phyloP scores from a whole-genome alignment of 2,113 vertebrate genomes.

The Candoia aspera region DNA sequence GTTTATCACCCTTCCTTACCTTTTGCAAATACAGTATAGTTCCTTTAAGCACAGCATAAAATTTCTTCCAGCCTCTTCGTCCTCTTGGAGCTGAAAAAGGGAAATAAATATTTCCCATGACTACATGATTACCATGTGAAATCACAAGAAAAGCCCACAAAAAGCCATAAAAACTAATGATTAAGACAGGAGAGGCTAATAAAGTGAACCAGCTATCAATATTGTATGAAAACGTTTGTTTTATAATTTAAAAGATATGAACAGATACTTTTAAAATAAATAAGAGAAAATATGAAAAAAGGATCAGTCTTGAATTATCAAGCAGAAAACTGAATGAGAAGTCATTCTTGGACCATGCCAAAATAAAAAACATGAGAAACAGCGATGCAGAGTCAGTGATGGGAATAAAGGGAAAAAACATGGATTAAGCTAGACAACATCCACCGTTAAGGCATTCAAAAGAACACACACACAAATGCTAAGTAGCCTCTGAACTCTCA shows the following conservation, averaged over 20 bases:
- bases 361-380: not conserved
- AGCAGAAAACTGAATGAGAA: not conserved
- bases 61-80: constrained; percentile 97
- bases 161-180: not conserved
- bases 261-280: not conserved
- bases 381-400: not conserved
- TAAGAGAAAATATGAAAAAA: not conserved
- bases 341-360: not conserved
- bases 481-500: not conserved
- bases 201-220: not conserved
- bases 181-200: not conserved
- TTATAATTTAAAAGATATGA: not conserved
- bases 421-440: not conserved
- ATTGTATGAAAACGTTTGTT: not conserved
- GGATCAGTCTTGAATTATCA: not conserved
- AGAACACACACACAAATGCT: not conserved
- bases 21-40: constrained; percentile 97
- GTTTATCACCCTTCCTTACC: constrained; percentile 70
- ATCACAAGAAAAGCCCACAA: constrained; percentile 4
- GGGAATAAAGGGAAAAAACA: not conserved
- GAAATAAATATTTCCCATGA: not conserved
- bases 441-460: not conserved
- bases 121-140: constrained; percentile 8
- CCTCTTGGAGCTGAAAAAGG: constrained; percentile 86
- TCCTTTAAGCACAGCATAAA: constrained; percentile 96